Evolutionary conservation across 2,888 invertebrate genomes (phyloP).

Genomic region (Amphipoea oculea): DNA sequence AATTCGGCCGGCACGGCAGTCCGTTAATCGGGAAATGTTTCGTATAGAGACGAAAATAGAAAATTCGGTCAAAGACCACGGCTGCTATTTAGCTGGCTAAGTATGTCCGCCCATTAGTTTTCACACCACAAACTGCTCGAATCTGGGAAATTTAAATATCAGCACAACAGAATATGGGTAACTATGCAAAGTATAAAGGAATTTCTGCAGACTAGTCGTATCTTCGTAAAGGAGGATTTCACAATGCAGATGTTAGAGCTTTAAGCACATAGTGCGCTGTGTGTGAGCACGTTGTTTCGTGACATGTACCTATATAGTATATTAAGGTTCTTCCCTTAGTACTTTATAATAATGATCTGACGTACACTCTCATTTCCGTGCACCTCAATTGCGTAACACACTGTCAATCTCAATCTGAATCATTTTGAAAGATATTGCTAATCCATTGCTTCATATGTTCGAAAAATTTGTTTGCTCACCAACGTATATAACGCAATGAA

Average conservation of each 20-base stretch:
- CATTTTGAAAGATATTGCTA: neutral
- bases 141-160: conserved; percentile 56
- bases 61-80: conserved; percentile 76
- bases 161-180: conserved; percentile 30
- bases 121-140: conserved; percentile 53
- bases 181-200: conserved; percentile 39
- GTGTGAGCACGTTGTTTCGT: conserved; percentile 6
- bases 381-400: neutral
- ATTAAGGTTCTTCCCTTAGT: neutral
- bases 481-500: neutral
- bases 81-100: conserved; percentile 60
- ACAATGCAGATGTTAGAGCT: conserved; percentile 32
- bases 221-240: conserved; percentile 21
- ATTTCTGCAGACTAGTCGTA: conserved; percentile 42
- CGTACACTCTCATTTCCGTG: neutral
- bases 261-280: conserved; percentile 2
- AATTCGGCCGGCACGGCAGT: conserved; percentile 62
- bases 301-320: neutral
- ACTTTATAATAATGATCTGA: conserved; percentile 9
- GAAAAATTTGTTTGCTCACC: neutral
- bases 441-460: neutral
- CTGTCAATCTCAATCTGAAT: neutral
- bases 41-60: conserved; percentile 72
- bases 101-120: conserved; percentile 58
- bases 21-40: conserved; percentile 63